phyloP scores from a whole-genome alignment of 2,113 vertebrate genomes.

The Bos indicus region DNA sequence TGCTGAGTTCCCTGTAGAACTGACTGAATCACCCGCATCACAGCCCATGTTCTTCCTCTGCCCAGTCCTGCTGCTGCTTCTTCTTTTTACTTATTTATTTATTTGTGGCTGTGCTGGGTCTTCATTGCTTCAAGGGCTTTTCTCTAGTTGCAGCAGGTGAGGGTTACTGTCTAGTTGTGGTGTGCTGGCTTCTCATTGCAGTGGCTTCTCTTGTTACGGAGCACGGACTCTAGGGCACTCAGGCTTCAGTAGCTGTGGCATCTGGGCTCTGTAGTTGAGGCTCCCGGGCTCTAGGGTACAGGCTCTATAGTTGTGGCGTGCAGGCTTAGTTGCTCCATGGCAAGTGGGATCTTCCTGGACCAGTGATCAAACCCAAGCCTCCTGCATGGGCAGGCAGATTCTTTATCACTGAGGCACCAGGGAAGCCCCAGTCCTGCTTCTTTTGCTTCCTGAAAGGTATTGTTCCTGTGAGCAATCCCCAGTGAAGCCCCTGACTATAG shows the following conservation, averaged over 20 bases:
- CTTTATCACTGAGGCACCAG: background rate
- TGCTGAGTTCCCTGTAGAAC: background rate
- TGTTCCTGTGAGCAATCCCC: accelerated
- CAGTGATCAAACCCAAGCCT: background rate
- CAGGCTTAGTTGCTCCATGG: background rate
- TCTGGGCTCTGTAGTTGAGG: background rate
- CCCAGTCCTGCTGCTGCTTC: accelerated
- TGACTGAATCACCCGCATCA: accelerated
- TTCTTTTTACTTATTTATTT: background rate
- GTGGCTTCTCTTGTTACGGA: background rate
- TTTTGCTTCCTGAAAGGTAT: background rate
- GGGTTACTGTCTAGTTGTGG: background rate
- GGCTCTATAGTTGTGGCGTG: background rate
- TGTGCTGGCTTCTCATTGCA: background rate
- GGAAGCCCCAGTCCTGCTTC: background rate
- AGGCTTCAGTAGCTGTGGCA: background rate
- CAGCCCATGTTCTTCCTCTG: background rate
- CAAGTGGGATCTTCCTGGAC: background rate
- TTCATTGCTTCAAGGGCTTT: background rate
- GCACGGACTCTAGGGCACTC: background rate
- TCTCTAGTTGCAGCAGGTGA: background rate
- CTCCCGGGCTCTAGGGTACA: background rate
- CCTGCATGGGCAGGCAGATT: background rate
- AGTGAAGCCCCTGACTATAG: accelerated
- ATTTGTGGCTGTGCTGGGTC: background rate